Base-by-base conservation (phyloP, 1,140 invertebrate species). In the Musca domestica region DNA sequence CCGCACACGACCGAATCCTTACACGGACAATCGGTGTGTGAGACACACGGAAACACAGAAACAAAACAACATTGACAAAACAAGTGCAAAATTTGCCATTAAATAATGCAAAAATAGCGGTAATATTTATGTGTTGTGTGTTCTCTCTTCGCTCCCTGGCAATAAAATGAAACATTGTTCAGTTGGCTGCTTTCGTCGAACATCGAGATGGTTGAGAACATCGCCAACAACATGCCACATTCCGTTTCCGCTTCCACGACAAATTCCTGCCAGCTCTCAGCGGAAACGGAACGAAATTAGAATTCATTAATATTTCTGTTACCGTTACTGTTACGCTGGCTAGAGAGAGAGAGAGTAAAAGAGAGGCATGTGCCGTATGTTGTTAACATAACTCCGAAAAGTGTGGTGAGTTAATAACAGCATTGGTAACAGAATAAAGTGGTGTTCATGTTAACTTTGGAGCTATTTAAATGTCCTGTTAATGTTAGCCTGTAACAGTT, bases 21-120 rank as follows among this genome's bases (percentile, higher is more conserved):
- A 41, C 10, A 41, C 34, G 34, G 34, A 41, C 34, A 41, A 2
- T 41, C 10, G 34, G 10, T 41, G 34, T 41, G 12, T 17, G 23
- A 58, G 25, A 61, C 56, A 56, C 9, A 17, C 30, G 27, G 19
- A 41, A 41, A 41, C 34, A 61, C 27, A 61, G 17, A 41, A 61
- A 61, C 56, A 61, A 58, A 25, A 61, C 56, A 30, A 58, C 54
- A 58, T 5, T 5, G 17, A 19, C 17, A 51, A 20, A 51, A 51
- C 17, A 34, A 61, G 56, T 61, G 56, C 56, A 61, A 61, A 61
- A 61, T 41, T 34, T 61, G 56, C 56, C 56, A 23, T 61, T 61
- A 61, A 61, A 61, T 61, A 41, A 20, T 3, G 19, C 27, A 61
- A 56, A 15, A 58, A 34, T 41, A 61, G 56, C 56, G 56, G 27